Conservation (phyloP, 2,888 invertebrate species). For the Mellilla xanthometata region DNA sequence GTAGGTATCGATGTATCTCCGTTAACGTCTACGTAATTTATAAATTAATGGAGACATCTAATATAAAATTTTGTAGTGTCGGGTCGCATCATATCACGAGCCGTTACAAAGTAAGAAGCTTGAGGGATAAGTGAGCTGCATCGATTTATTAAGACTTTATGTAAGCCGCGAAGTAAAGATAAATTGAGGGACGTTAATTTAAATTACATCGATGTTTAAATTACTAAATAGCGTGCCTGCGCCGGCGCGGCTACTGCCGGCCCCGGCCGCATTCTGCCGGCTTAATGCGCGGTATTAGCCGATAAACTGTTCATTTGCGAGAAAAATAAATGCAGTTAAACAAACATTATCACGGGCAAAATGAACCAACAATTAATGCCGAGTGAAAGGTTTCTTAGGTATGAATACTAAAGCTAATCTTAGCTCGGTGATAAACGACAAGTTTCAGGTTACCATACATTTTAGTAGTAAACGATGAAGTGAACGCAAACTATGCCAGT, state of each 20-base stretch:
- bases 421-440: slow-evolving; percentile 16
- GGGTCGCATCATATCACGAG: slow-evolving; percentile 22
- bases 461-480: slow-evolving; percentile 13
- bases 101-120: slow-evolving; percentile 9
- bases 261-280: slow-evolving; percentile 51
- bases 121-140: background rate
- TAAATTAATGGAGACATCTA: slow-evolving; percentile 42
- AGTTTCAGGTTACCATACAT: slow-evolving; percentile 21
- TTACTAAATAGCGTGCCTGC: slow-evolving; percentile 62
- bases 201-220: slow-evolving; percentile 50
- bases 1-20: slow-evolving; percentile 48
- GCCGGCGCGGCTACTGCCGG: slow-evolving; percentile 31
- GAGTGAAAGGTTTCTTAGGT: slow-evolving; percentile 28
- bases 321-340: slow-evolving; percentile 62
- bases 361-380: slow-evolving; percentile 44
- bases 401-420: slow-evolving; percentile 19
- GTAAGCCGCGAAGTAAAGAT: slow-evolving; percentile 28
- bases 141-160: slow-evolving; percentile 18
- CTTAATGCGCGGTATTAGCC: slow-evolving; percentile 55
- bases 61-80: slow-evolving; percentile 22
- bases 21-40: slow-evolving; percentile 47
- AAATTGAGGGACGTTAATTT: slow-evolving; percentile 48
- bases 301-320: slow-evolving; percentile 61
- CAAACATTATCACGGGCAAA: slow-evolving; percentile 52
- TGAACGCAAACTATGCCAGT: slow-evolving; percentile 12